Evolutionary conservation across 2,888 invertebrate species (phyloP).

Genomic region (Cephus spinipes): DNA sequence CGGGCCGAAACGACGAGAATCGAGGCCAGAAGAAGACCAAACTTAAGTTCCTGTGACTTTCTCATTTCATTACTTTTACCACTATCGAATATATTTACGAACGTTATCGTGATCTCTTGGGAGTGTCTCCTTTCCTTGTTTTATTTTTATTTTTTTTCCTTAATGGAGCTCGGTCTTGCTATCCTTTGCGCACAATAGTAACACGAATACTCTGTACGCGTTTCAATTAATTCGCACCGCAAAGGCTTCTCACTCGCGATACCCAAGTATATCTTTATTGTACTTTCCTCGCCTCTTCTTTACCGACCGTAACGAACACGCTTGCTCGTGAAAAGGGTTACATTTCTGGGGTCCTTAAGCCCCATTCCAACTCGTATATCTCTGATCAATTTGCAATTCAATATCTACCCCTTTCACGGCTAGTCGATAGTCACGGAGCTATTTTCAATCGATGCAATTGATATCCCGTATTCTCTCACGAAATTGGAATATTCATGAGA

Average conservation of each 20-base stretch:
- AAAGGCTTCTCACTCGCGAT: neutral
- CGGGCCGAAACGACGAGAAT: constrained; percentile 22
- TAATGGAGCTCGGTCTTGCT: neutral
- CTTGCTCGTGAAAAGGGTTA: neutral
- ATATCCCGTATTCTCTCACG: neutral
- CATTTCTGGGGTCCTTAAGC: neutral
- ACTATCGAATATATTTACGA: neutral
- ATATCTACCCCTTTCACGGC: neutral
- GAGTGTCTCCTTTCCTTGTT: neutral
- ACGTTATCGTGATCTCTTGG: neutral
- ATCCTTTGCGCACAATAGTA: neutral
- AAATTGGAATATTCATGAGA: neutral
- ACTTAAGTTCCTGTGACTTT: constrained; percentile 20
- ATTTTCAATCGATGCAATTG: neutral
- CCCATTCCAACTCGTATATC: neutral
- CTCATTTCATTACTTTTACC: constrained; percentile 10
- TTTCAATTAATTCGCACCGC: neutral
- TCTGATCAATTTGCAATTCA: neutral
- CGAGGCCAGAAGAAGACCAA: constrained; percentile 24
- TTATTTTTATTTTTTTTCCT: neutral
- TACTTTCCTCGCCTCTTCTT: neutral
- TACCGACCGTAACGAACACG: neutral
- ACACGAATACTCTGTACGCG: neutral
- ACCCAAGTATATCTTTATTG: neutral
- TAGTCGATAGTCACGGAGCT: neutral